These are phyloP conservation scores for Holacanthella duospinosa DNA, from an alignment of 2,888 invertebrate genomes.

Conservation along the genomic window DNA sequence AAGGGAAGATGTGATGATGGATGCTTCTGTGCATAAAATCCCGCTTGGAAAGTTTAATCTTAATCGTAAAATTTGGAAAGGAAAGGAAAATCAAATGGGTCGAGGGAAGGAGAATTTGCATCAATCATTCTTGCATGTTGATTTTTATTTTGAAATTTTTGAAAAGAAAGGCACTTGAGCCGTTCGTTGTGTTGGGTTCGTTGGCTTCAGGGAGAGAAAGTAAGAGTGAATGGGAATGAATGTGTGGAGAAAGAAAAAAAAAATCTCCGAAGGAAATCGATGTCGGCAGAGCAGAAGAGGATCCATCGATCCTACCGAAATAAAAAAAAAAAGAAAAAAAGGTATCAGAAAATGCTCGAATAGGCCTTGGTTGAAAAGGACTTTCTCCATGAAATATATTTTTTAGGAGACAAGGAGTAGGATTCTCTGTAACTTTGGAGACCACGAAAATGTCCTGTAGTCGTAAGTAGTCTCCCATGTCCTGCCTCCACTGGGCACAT, in stretches of 20 bases:
- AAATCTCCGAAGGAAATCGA: constrained; percentile 5
- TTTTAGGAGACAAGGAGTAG: no score
- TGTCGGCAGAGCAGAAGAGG: constrained; percentile 5
- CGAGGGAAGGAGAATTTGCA: not conserved
- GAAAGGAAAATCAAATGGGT: not conserved
- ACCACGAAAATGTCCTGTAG: no score
- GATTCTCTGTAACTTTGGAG: no score
- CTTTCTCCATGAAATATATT: not conserved
- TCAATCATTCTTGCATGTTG: not conserved
- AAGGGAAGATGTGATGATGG: not conserved
- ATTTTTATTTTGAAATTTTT: not conserved
- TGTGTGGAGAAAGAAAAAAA: not conserved
- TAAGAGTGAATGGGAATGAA: not conserved
- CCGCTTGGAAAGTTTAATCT: not conserved
- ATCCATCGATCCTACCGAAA: constrained; percentile 4
- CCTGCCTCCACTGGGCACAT: no score
- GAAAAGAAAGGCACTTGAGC: not conserved
- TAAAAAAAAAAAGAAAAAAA: no score
- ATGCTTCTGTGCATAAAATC: not conserved
- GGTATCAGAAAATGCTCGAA: not conserved
- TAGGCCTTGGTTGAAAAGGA: not conserved
- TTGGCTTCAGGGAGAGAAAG: not conserved
- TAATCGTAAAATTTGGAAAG: not conserved
- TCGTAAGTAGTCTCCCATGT: no score
- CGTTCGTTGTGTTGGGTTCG: not conserved